These are phyloP conservation scores for Gasterosteus nipponicus DNA, from an alignment of 2,113 vertebrate genomes.

Conservation along the genomic window DNA sequence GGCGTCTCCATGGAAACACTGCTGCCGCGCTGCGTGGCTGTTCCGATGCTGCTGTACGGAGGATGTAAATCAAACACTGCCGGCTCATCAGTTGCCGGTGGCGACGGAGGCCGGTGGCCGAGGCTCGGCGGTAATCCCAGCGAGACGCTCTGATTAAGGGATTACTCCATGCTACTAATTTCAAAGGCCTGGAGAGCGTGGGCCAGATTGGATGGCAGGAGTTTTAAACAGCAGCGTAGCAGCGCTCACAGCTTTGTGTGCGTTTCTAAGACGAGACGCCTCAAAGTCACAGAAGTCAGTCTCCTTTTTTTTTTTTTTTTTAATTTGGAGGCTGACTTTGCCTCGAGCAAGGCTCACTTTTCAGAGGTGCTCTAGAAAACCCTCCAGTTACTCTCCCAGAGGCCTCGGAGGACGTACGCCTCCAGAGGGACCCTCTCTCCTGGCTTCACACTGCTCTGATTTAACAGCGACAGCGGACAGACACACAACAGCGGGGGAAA, in stretches of 20 bases:
- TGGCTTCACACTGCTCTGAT: slow-evolving; percentile 67
- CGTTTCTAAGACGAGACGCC: slow-evolving; percentile 41
- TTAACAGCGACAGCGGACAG: slow-evolving; percentile 63
- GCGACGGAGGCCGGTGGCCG: slow-evolving; percentile 41
- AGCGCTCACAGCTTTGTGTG: not conserved
- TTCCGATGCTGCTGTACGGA: not conserved
- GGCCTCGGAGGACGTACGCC: slow-evolving; percentile 50
- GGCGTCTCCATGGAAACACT: not conserved
- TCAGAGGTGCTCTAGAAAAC: slow-evolving; percentile 70
- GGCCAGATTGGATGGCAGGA: slow-evolving; percentile 13
- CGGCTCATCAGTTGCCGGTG: slow-evolving; percentile 42
- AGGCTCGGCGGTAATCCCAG: slow-evolving; percentile 74
- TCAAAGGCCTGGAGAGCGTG: slow-evolving; percentile 68
- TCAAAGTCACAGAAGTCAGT: slow-evolving; percentile 42
- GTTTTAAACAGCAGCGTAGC: not conserved
- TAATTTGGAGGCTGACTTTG: slow-evolving; percentile 3
- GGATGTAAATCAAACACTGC: slow-evolving; percentile 23
- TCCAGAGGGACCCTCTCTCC: slow-evolving; percentile 62
- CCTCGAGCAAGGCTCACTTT: slow-evolving; percentile 34
- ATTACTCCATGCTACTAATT: slow-evolving; percentile 77
- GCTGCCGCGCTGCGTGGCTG: not conserved
- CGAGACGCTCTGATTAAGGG: slow-evolving; percentile 77
- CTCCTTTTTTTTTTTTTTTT: too few relatives aligned
- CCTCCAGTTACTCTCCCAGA: slow-evolving; percentile 48
- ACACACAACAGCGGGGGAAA: slow-evolving; percentile 59